phyloP scores from a whole-genome alignment of 1,140 invertebrate species.

The Leptestheria dahalacensis region DNA sequence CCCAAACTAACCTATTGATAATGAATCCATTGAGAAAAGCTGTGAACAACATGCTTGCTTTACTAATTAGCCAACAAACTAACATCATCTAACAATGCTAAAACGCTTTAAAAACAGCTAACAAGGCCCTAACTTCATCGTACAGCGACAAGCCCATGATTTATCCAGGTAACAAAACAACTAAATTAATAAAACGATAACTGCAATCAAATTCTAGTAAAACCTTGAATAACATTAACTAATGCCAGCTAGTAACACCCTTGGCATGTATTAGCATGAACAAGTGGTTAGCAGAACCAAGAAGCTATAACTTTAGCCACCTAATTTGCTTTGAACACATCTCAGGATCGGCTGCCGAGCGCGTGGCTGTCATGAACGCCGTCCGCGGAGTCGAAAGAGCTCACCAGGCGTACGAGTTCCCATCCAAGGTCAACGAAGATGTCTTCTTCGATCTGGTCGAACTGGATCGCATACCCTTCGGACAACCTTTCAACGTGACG shows the following conservation, averaged over 20 bases:
- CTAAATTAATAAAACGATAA: too few species aligned
- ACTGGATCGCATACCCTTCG: constrained; percentile 49
- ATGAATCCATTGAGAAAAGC: too few species aligned
- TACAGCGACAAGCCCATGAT: constrained; percentile 25
- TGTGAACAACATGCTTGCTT: too few species aligned
- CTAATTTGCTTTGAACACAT: background rate
- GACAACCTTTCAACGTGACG: constrained; percentile 46
- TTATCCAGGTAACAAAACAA: constrained; percentile 6
- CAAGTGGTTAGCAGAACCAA: too few species aligned
- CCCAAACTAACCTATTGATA: background rate
- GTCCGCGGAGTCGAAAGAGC: constrained; percentile 19
- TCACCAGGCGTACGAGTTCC: constrained; percentile 21
- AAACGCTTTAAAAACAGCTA: background rate
- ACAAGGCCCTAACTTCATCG: background rate
- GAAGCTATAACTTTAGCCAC: too few species aligned
- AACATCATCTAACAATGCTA: too few species aligned
- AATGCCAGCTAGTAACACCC: too few species aligned
- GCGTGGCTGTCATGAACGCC: constrained; percentile 25
- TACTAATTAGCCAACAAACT: too few species aligned
- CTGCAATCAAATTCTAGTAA: too few species aligned
- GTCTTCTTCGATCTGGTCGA: constrained; percentile 50
- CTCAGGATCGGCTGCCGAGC: constrained; percentile 20
- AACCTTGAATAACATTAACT: too few species aligned
- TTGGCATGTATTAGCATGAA: too few species aligned
- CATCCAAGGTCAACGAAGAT: constrained; percentile 32